phyloP scores from a whole-genome alignment of 2,888 invertebrate species.

The Euzophera pinguis region DNA sequence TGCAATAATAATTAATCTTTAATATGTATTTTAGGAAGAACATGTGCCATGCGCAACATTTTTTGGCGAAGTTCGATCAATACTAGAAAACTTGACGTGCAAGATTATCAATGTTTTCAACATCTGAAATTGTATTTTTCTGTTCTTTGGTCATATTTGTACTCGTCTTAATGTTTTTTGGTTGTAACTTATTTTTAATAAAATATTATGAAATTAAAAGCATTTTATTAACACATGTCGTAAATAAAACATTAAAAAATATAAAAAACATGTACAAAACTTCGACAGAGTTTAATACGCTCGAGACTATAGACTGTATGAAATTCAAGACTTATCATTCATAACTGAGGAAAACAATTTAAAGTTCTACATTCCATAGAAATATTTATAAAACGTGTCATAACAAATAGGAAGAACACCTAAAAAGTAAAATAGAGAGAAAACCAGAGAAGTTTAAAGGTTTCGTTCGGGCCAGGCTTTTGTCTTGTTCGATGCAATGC shows the following conservation, averaged over 20 bases:
- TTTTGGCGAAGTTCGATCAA: slow-evolving; percentile 14
- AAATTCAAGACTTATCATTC: not conserved
- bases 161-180: too few relatives aligned
- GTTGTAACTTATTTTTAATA: not conserved
- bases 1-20: too few relatives aligned
- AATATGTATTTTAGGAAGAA: slow-evolving; percentile 16
- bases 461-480: not conserved
- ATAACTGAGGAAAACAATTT: too few relatives aligned
- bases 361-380: too few relatives aligned
- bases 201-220: not conserved
- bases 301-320: not conserved
- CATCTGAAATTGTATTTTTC: slow-evolving; percentile 16
- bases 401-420: too few relatives aligned
- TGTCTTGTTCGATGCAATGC: not conserved
- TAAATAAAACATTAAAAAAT: not conserved
- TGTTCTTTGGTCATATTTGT: not conserved
- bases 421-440: too few relatives aligned
- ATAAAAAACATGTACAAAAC: not conserved
- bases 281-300: not conserved
- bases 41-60: not conserved
- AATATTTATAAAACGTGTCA: too few relatives aligned
- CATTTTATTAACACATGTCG: slow-evolving; percentile 5
- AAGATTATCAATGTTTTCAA: slow-evolving; percentile 38
- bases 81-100: slow-evolving; percentile 28
- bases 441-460: too few relatives aligned